Evolutionary conservation across 2,113 vertebrate species (phyloP).

Genomic region (Platichthys flesus): DNA sequence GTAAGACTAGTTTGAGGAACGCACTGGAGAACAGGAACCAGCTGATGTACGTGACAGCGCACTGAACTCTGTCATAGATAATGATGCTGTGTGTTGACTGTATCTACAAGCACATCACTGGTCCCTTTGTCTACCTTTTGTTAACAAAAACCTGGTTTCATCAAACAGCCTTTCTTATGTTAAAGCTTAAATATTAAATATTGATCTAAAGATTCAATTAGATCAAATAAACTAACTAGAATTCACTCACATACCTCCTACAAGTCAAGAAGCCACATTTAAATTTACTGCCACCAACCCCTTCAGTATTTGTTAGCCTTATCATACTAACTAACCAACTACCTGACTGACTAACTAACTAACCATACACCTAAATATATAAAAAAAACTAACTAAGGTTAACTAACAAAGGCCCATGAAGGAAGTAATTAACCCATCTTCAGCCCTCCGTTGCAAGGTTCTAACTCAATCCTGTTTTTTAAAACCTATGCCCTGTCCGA

Average conservation of each 20-base stretch:
- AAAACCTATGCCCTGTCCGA: too few species aligned
- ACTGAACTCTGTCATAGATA: background rate
- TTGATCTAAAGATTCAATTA: background rate
- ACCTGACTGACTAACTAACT: too few species aligned
- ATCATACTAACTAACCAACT: too few species aligned
- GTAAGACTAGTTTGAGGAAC: constrained; percentile 31
- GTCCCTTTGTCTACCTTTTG: background rate
- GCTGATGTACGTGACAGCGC: background rate
- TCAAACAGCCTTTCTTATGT: background rate
- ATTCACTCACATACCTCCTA: too few species aligned
- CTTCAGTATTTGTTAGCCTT: too few species aligned
- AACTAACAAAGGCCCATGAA: too few species aligned
- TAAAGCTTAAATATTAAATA: background rate
- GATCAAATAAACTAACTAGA: background rate
- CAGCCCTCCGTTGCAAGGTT: background rate
- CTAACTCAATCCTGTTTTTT: background rate
- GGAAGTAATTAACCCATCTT: background rate
- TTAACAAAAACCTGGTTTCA: background rate
- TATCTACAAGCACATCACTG: background rate
- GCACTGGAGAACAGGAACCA: background rate
- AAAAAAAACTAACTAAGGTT: too few species aligned
- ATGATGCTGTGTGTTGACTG: background rate
- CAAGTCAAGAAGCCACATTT: too few species aligned
- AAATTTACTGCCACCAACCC: too few species aligned
- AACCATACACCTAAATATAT: too few species aligned